phyloP scores from a whole-genome alignment of 2,797 vertebrate species.

The Falco novaeseelandiae region DNA sequence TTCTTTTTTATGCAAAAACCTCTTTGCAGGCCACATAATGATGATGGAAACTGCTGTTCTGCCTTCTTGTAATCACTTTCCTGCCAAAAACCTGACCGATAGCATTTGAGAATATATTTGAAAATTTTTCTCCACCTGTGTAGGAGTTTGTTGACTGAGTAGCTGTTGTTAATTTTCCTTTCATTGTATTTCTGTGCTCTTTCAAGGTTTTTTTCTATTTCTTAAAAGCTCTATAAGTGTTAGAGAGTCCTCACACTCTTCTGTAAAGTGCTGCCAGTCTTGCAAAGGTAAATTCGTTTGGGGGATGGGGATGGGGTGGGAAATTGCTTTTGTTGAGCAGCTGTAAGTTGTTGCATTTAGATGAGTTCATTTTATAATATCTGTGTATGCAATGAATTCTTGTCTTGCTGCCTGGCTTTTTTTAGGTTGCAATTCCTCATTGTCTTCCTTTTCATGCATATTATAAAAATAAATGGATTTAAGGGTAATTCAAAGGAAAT shows the following conservation, averaged over 20 bases:
- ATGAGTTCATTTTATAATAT: background rate
- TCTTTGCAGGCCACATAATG: slow-evolving; percentile 65
- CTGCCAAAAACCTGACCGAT: slow-evolving; percentile 64
- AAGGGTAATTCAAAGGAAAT: background rate
- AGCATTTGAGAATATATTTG: slow-evolving; percentile 29
- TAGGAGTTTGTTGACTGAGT: slow-evolving; percentile 5
- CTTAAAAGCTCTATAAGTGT: background rate
- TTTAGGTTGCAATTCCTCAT: background rate
- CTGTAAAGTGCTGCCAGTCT: background rate
- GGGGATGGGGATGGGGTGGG: no score
- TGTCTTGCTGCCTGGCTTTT: background rate
- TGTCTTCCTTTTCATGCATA: background rate
- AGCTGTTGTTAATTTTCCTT: background rate
- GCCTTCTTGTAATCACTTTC: slow-evolving; percentile 34
- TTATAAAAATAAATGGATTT: background rate
- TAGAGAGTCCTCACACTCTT: background rate
- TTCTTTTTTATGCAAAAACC: slow-evolving; percentile 58
- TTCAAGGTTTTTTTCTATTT: accelerated
- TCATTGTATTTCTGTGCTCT: background rate
- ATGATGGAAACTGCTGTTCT: slow-evolving; percentile 64
- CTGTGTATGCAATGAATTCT: background rate
- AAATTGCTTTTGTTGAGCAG: background rate
- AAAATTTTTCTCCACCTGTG: background rate
- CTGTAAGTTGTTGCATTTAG: background rate
- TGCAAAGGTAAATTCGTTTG: background rate